Conservation (phyloP, 1,140 invertebrate genomes). For the Polyergus mexicanus region DNA sequence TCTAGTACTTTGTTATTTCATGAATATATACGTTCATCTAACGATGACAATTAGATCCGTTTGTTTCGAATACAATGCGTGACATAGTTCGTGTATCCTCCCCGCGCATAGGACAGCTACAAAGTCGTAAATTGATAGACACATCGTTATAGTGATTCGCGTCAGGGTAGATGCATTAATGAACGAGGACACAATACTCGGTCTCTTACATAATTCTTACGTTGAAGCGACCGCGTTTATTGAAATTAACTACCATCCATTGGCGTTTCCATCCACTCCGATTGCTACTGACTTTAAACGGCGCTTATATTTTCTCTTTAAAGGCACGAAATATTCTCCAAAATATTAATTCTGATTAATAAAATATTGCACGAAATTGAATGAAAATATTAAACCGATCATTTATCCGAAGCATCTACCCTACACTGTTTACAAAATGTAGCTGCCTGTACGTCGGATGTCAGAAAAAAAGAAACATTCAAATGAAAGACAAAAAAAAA, state of each 20-base stretch:
- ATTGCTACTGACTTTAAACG: background rate
- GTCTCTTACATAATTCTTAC: background rate
- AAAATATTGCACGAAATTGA: background rate
- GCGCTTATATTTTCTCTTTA: background rate
- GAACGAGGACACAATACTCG: background rate
- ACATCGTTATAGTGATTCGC: constrained; percentile 32
- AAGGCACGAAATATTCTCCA: background rate
- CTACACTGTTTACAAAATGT: constrained; percentile 8
- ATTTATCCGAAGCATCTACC: constrained; percentile 24
- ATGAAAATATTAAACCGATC: background rate
- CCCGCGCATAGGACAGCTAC: constrained; percentile 83
- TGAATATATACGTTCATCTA: background rate
- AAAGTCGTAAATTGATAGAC: constrained; percentile 46
- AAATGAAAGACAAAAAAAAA: background rate
- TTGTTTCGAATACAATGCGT: constrained; percentile 62
- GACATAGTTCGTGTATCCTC: constrained; percentile 81
- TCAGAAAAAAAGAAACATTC: constrained; percentile 15
- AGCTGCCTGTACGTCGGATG: constrained; percentile 45
- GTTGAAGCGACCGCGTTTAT: background rate
- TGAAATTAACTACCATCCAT: too few relatives aligned
- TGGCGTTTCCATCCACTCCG: background rate
- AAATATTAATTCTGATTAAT: background rate
- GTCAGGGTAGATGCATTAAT: constrained; percentile 30
- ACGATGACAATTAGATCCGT: background rate
- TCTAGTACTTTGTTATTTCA: constrained; percentile 21